Conservation (phyloP, 1,140 invertebrate species). For the Batillaria attramentaria region DNA sequence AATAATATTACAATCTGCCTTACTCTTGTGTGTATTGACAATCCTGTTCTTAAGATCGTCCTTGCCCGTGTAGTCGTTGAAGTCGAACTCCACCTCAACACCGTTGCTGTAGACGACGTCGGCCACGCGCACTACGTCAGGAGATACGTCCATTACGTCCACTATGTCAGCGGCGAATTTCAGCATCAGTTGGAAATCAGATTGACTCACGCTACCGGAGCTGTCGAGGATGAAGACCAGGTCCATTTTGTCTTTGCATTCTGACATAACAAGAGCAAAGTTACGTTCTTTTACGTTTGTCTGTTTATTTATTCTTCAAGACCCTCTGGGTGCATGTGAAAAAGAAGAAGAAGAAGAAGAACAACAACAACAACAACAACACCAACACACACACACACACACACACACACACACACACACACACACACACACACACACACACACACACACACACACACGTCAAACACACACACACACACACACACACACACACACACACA, state of each 20-base stretch:
- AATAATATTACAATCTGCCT: no score
- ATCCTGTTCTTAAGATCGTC: neutral
- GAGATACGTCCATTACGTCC: constrained; percentile 35
- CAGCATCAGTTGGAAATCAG: constrained; percentile 35
- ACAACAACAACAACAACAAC: neutral
- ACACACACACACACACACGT: no score
- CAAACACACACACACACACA: no score
- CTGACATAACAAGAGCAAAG: neutral
- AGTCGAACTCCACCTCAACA: neutral
- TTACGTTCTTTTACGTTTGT: neutral
- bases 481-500: no score
- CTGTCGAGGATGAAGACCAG: neutral
- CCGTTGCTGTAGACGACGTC: neutral
- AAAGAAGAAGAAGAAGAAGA: neutral
- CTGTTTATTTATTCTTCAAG: neutral
- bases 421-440: no score
- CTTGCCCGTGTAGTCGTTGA: neutral
- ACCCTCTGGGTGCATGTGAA: neutral
- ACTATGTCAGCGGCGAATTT: constrained; percentile 39
- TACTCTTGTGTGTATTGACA: no score
- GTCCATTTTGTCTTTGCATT: neutral
- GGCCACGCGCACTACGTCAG: constrained; percentile 14
- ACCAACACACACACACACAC: neutral
- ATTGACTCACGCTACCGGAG: neutral
- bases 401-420: neutral